Evolutionary conservation across 2,113 vertebrate genomes (phyloP), one percentile per base, ranked within the genome.

Genomic region (Osmerus mordax): DNA sequence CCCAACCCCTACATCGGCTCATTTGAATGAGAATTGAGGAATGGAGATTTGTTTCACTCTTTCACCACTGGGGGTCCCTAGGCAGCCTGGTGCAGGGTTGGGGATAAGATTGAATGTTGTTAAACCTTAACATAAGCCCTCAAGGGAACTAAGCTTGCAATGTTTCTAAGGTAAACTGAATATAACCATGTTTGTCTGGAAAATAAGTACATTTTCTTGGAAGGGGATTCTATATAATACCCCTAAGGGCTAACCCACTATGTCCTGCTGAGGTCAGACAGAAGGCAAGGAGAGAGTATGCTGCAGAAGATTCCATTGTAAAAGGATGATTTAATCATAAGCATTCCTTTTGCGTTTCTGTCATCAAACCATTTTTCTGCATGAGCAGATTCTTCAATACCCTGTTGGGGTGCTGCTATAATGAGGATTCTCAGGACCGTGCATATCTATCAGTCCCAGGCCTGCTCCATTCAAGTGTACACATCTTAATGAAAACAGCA

Each of bases 1-100:
- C 36, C 64, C 59, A 23, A 5, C 4, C 56, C 55, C 66, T 69
- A 63, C 67, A 63, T 16, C 61, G 8, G 18, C 55, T 25, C 13
- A 77, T 82, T 80, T 69, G 54, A 67, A 76, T 82, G 68, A 76
- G n/a, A 75, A 78, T 63, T 16, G 21, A 54, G 60, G n/a, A 9
- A 4, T 12, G 3, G 29, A 29, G 32, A 18, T 19, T 41, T 67
- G 61, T n/a, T 53, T 58, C 68, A 69, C 60, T 61, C 62, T 66
- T 9, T 32, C 68, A 55, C 75, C 72, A 70, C 70, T 69, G 64
- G 59, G 28, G 70, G 61, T 55, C 70, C 28, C 51, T 61, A 65
- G 47, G 12, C 4, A 52, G 51, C 29, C 36, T 25, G 14, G 23
- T 23, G 53, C 12, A 69, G 58, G 56, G 29, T 4, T 18, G n/a